Evolutionary conservation across 2,797 vertebrate species (phyloP).

Genomic region (Pygocentrus nattereri): DNA sequence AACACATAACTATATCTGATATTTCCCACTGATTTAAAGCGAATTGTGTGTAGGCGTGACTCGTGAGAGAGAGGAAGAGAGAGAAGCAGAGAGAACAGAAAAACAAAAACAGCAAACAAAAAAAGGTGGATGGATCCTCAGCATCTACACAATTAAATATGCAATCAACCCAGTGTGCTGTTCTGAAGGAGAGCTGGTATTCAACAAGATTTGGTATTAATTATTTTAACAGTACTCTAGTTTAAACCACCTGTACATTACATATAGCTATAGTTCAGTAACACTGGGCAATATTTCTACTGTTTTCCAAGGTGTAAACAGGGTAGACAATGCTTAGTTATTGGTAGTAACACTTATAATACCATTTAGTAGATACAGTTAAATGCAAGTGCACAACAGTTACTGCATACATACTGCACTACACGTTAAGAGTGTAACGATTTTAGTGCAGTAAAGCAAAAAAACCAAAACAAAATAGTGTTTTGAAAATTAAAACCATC

Average conservation of each 20-base stretch:
- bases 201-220: background rate
- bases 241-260: background rate
- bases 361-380: too few relatives aligned
- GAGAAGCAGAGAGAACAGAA: conserved; percentile 5
- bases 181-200: background rate
- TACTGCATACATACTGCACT: background rate
- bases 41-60: conserved; percentile 44
- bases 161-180: conserved; percentile 5
- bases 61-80: conserved; percentile 15
- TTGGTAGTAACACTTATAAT: background rate
- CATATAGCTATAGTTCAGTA: background rate
- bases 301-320: background rate
- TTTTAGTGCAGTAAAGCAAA: too few relatives aligned
- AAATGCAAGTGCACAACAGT: background rate
- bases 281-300: background rate
- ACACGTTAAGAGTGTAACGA: too few relatives aligned
- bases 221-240: background rate
- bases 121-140: conserved; percentile 35
- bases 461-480: background rate
- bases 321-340: background rate
- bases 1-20: conserved; percentile 47
- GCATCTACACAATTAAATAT: conserved; percentile 28
- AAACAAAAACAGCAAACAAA: conserved; percentile 17
- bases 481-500: background rate
- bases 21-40: conserved; percentile 57